Percentiles rank a stretch among this genome's conserved stretches.
These are phyloP conservation scores for Pseudopodoces humilis DNA, from an alignment of 2,113 vertebrate species.

Conservation along the genomic window DNA sequence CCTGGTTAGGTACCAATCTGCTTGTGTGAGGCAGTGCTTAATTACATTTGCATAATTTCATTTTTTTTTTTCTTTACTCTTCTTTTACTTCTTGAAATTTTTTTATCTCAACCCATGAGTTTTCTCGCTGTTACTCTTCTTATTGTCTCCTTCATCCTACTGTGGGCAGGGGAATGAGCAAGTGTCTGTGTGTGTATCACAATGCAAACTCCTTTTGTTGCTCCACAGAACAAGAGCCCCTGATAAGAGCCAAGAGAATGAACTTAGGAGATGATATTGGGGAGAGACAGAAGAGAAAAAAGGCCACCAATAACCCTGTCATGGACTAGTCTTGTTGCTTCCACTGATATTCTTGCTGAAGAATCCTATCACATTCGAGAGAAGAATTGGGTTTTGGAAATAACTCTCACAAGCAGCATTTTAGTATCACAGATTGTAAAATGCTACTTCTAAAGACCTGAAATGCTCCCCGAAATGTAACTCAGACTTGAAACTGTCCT, in stretches of 20 bases:
- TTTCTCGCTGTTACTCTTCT: neutral
- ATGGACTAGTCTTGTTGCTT: neutral
- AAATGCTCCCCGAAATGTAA: neutral
- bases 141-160: neutral
- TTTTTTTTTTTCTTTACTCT: neutral
- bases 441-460: neutral
- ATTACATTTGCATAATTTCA: accelerated
- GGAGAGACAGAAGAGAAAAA: neutral
- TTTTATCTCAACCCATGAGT: neutral
- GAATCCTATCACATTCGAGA: neutral
- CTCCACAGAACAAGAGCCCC: neutral
- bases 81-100: neutral
- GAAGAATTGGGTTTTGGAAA: neutral
- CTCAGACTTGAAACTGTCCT: neutral
- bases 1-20: neutral
- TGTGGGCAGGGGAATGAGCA: neutral
- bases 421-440: neutral
- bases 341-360: neutral
- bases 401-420: neutral
- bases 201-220: neutral
- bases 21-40: neutral
- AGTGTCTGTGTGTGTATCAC: neutral
- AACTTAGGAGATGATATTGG: accelerated
- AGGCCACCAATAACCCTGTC: neutral
- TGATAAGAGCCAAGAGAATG: neutral